Conservation (phyloP, 1,140 invertebrate genomes). For the Acromyrmex echinatior region DNA sequence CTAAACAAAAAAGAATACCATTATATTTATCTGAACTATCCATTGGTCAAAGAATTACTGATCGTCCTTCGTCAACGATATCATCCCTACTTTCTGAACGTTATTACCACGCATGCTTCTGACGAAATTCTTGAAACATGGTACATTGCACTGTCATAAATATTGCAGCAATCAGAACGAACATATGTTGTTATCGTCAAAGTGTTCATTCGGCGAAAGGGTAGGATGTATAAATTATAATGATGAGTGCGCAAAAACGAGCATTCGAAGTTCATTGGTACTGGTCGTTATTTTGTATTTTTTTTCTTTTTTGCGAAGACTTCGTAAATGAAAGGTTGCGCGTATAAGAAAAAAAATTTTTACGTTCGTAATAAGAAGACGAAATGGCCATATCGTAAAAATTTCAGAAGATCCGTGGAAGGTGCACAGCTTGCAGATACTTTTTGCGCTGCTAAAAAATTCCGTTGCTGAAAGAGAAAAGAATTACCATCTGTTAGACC, state of each 20-base stretch:
- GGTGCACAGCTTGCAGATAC: not conserved
- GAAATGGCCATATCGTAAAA: not conserved
- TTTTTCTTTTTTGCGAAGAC: not conserved
- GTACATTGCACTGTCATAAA: conserved; percentile 10
- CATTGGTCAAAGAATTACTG: conserved; percentile 7
- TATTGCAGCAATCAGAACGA: conserved; percentile 8
- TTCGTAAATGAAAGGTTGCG: not conserved
- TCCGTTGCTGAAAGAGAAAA: not conserved
- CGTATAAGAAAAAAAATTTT: not conserved
- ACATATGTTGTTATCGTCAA: not conserved
- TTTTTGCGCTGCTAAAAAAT: not conserved
- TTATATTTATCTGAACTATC: conserved; percentile 7
- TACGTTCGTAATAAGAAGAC: not conserved
- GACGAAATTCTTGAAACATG: not conserved
- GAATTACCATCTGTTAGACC: not conserved
- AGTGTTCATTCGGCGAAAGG: not conserved
- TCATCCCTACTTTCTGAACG: not conserved
- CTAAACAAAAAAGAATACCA: not conserved
- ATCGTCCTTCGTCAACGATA: not conserved
- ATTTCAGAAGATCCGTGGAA: not conserved
- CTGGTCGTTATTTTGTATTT: not conserved
- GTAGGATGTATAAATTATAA: conserved; percentile 20
- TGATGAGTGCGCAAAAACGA: not conserved
- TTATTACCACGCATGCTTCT: conserved; percentile 6
- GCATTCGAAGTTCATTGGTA: not conserved